Conservation (phyloP, 2,797 vertebrate genomes). For the Esox lucius region DNA sequence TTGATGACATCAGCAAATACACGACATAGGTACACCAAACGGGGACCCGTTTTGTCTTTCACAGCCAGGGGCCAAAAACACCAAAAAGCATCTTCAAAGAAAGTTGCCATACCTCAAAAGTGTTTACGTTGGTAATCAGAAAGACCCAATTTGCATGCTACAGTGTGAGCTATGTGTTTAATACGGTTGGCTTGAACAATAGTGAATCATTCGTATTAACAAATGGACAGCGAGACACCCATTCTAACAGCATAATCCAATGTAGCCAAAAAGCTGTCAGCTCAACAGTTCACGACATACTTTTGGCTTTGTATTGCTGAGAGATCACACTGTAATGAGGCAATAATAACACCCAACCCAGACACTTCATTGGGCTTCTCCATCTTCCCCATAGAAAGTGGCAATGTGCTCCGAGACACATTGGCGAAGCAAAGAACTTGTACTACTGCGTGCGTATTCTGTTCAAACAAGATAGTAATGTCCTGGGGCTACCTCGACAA, state of each 20-base stretch:
- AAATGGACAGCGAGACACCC: conserved; percentile 17
- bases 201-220: conserved; percentile 1
- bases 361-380: conserved; percentile 51
- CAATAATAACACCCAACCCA: conserved; percentile 50
- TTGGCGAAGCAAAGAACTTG: conserved; percentile 52
- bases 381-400: conserved; percentile 43
- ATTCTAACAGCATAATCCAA: not conserved
- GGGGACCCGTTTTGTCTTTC: too few relatives aligned
- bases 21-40: too few relatives aligned
- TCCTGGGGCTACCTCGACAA: conserved; percentile 61
- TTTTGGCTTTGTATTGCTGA: conserved; percentile 61
- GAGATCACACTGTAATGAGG: conserved; percentile 68
- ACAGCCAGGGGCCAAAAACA: too few relatives aligned
- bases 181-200: not conserved
- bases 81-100: not conserved
- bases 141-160: not conserved
- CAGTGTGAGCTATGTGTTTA: not conserved
- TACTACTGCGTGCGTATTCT: conserved; percentile 61
- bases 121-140: not conserved
- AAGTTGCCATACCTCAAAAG: not conserved
- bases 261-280: conserved; percentile 1
- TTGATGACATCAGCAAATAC: too few relatives aligned
- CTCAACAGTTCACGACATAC: not conserved
- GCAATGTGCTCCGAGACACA: conserved; percentile 54
- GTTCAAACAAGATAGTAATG: conserved; percentile 70